Base-by-base conservation (phyloP, 1,140 invertebrate species). In the Calliopsis andreniformis region DNA sequence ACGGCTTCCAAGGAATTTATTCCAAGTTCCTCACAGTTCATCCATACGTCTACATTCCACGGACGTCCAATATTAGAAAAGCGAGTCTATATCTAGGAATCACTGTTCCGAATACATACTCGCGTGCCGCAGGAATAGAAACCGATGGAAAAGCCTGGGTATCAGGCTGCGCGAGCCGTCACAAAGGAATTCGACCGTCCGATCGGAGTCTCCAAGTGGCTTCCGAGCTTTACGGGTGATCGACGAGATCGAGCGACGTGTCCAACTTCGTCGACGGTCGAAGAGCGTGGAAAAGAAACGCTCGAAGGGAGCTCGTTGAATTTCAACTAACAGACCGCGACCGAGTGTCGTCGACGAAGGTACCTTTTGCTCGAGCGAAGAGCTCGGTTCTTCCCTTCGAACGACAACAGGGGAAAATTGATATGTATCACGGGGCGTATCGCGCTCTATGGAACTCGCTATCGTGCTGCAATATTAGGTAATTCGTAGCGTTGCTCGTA, bases 401-500 rank as follows among this genome's bases (percentile, higher is more conserved):
- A 1, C 0, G 2, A 8, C 23, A 0, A 39, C 28, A 10, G 8
- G 3, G 14, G 51, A 69, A 42, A 69, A 58, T 76, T 69, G 55
- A 47, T 68, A 76, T 51, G 62, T 68, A 68, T 75, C 63, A 28
- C 51, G 25, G 7, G 20, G 59, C 23, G 10, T 23, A 25, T 49
- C 72, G 30, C 64, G n/a, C 56, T 59, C n/a, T 30, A 43, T 53
- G 10, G 32, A n/a, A 42, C 51, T 51, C 62, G 28, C 66, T 69
- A 69, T 69, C 64, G 42, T 30, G 53, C 12, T 18, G 47, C 62
- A 12, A 45, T 53, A 56, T 66, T 69, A 32, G 43, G 18, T 42
- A 51, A 68, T 69, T 51, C 55, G 53, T 42, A 28, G 30, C 61
- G 51, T 28, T 0, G 28, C 53, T 58, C 42, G 72, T 75, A 68